Evolutionary conservation across 2,113 vertebrate species (phyloP), one percentile per base, ranked within the genome.

Genomic region (Elanus axillaris): DNA sequence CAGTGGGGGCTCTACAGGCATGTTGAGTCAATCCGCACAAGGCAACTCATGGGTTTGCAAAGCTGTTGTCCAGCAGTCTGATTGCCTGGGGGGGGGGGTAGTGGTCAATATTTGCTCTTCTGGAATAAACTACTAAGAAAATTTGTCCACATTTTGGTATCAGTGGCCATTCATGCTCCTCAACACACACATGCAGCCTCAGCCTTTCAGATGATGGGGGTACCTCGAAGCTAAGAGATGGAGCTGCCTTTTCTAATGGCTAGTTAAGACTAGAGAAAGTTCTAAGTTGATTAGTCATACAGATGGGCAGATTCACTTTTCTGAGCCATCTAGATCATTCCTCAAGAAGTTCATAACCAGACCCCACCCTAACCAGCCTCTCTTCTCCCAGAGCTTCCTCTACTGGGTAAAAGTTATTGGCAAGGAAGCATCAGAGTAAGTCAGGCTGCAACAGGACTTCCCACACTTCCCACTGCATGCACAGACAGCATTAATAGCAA

Each of bases 1-100:
- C 34, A 4, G 31, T 1, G 9, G 2, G 25, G 15, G 16, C 6
- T 69, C 48, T 38, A 17, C 1, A 1, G 45, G 7, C 31, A 22
- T 4, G 4, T 36, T 29, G 42, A 48, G 15, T 34, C 13, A 32
- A 12, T 29, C 47, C 22, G 11, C 45, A 53, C 36, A 63, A 72
- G 22, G 34, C n/a, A 75, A 92, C 23, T 55, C 40, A 26, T 3
- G 10, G 22, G 31, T 59, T 55, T 86, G 18, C 76, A 42, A 64
- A 9, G n/a, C 31, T 2, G 1, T 18, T 20, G 13, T 64, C 36
- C 52, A 43, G 18, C 27, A 75, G 21, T 38, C 25, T 67, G 56
- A 75, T 45, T 52, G 47, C 11, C 42, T 43, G 12, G 7, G 7
- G 16, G 3, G 9, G 2, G 42, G 42, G 42, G 42, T 6, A 13